Conservation (phyloP, 2,888 invertebrate species). For the Eumacrocentrus americanus region DNA sequence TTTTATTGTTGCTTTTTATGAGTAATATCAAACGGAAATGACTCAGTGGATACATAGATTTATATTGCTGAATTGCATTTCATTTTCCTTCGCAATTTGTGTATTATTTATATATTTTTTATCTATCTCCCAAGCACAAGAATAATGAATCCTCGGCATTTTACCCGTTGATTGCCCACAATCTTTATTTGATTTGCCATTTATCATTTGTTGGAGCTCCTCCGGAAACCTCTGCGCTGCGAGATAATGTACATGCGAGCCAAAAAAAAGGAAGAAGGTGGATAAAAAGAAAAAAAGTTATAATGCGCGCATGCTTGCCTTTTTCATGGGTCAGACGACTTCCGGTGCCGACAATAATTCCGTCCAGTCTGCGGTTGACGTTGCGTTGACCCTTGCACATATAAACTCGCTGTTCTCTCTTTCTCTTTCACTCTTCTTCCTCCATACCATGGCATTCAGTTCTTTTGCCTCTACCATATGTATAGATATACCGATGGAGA, state of each 20-base stretch:
- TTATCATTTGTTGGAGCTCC: slow-evolving; percentile 16
- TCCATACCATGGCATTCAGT: slow-evolving; percentile 22
- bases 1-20: slow-evolving; percentile 15
- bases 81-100: neutral
- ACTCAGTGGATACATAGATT: slow-evolving; percentile 15
- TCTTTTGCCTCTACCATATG: slow-evolving; percentile 13
- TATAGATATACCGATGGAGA: no score
- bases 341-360: slow-evolving; percentile 28
- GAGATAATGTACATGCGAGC: slow-evolving; percentile 1
- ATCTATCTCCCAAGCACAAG: neutral
- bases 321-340: slow-evolving; percentile 24
- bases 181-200: slow-evolving; percentile 27
- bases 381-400: slow-evolving; percentile 15
- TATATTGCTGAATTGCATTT: slow-evolving; percentile 3
- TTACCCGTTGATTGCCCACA: slow-evolving; percentile 12
- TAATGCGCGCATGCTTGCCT: slow-evolving; percentile 4
- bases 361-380: slow-evolving; percentile 27
- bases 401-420: neutral
- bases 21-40: slow-evolving; percentile 28
- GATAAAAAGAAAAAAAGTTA: slow-evolving; percentile 7
- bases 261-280: slow-evolving; percentile 6
- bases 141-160: slow-evolving; percentile 1
- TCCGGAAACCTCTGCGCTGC: slow-evolving; percentile 12
- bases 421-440: neutral
- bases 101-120: neutral